Evolutionary conservation across 2,797 vertebrate species (phyloP).

Genomic region (Bucorvus abyssinicus): DNA sequence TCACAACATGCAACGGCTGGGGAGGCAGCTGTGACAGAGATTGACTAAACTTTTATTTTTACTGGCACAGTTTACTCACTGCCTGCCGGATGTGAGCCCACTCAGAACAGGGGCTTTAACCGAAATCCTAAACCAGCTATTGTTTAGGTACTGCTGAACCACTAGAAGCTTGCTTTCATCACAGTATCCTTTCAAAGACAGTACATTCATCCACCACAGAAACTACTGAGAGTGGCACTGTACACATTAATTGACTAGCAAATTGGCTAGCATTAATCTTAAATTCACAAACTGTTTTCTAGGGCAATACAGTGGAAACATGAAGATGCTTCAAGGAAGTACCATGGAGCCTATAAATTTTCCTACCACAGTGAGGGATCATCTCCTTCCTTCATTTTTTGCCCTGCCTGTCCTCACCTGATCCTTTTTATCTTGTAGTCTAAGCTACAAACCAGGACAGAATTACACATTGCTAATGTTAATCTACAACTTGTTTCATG

Average conservation of each 20-base stretch:
- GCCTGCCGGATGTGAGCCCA: neutral
- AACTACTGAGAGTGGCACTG: no score
- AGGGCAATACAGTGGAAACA: neutral
- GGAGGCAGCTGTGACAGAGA: neutral
- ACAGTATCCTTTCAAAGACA: neutral
- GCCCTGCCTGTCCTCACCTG: neutral
- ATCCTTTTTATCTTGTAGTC: neutral
- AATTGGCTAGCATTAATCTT: no score
- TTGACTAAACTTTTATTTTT: neutral
- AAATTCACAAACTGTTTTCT: no score
- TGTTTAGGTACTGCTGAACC: neutral
- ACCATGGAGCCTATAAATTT: neutral
- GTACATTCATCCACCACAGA: no score
- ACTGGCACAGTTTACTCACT: neutral
- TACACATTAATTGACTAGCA: no score
- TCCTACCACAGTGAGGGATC: neutral
- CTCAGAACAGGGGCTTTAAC: neutral
- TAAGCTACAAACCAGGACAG: neutral
- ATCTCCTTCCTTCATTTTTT: neutral
- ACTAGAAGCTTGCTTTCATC: neutral
- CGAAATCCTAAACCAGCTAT: neutral
- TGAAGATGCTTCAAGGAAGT: neutral
- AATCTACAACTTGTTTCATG: neutral
- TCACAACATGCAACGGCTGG: neutral
- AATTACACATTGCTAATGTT: neutral